A percentile compares a stretch with the other conserved stretches of the same genome.
These are phyloP conservation scores for Chymomyza procnemis DNA, from an alignment of 2,888 invertebrate genomes.

Conservation along the genomic window DNA sequence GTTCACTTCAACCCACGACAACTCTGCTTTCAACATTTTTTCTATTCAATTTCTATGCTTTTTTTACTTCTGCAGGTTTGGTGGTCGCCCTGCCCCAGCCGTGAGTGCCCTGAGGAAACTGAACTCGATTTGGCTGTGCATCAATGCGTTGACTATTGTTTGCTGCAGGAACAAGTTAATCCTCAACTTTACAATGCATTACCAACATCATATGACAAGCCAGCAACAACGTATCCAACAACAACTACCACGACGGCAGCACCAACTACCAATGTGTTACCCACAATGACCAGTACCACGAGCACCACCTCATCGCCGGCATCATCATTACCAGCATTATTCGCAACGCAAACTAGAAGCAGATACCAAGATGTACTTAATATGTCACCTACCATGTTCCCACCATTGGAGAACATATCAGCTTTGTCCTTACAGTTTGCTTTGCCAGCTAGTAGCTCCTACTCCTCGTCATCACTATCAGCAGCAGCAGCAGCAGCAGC, in stretches of 20 bases:
- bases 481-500: constrained; percentile 7
- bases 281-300: constrained; percentile 27
- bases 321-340: constrained; percentile 57
- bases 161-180: constrained; percentile 79
- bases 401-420: constrained; percentile 62
- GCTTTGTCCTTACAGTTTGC: constrained; percentile 50
- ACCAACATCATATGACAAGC: constrained; percentile 46
- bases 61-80: constrained; percentile 81
- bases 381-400: constrained; percentile 77
- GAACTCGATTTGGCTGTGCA: constrained; percentile 86
- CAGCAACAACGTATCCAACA: constrained; percentile 53
- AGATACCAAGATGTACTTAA: constrained; percentile 77
- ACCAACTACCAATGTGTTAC: constrained; percentile 1
- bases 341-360: constrained; percentile 66
- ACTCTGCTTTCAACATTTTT: neutral
- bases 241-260: constrained; percentile 25
- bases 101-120: constrained; percentile 87
- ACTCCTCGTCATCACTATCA: constrained; percentile 8
- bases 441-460: constrained; percentile 17
- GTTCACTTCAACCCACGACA: neutral
- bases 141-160: constrained; percentile 86
- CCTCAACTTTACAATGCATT: constrained; percentile 54
- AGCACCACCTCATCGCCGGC: constrained; percentile 49
- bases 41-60: neutral
- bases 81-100: constrained; percentile 90